Conservation (phyloP, 2,888 invertebrate species). For the Drosophila atripex region DNA sequence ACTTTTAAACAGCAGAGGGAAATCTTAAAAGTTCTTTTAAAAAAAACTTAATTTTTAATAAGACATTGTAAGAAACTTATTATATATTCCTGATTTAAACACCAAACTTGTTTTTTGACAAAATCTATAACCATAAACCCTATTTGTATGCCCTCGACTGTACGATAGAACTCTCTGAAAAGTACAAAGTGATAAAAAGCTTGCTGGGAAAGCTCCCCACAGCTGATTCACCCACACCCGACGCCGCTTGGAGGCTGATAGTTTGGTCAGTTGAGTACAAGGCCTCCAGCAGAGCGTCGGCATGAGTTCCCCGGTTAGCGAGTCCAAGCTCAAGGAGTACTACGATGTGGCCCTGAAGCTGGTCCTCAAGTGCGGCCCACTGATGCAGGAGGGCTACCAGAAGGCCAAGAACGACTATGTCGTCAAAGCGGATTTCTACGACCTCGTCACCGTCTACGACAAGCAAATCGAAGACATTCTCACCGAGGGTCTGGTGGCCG, state of each 20-base stretch:
- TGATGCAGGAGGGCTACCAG: conserved; percentile 80
- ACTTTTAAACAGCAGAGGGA: not conserved
- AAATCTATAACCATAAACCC: no score
- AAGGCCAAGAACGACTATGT: conserved; percentile 77
- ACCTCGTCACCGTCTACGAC: conserved; percentile 93
- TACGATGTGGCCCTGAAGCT: conserved; percentile 79
- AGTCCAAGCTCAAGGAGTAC: conserved; percentile 74
- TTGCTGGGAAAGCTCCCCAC: conserved; percentile 38
- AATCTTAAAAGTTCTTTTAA: no score
- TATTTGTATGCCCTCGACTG: not conserved
- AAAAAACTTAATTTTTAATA: no score
- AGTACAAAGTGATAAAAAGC: conserved; percentile 52
- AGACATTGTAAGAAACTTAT: no score
- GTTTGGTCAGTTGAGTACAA: conserved; percentile 28
- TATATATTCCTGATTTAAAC: no score
- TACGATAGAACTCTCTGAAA: conserved; percentile 20
- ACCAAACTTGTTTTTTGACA: no score
- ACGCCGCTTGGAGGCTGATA: not conserved
- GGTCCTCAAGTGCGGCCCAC: conserved; percentile 81
- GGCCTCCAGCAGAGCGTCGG: conserved; percentile 24
- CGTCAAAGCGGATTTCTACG: conserved; percentile 86
- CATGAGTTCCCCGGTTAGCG: conserved; percentile 39
- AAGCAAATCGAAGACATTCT: conserved; percentile 89
- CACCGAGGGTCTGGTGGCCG: conserved; percentile 85
- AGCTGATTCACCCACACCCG: conserved; percentile 19